Conservation (phyloP, 2,797 vertebrate species). For the Hapalemur alaotrensis region DNA sequence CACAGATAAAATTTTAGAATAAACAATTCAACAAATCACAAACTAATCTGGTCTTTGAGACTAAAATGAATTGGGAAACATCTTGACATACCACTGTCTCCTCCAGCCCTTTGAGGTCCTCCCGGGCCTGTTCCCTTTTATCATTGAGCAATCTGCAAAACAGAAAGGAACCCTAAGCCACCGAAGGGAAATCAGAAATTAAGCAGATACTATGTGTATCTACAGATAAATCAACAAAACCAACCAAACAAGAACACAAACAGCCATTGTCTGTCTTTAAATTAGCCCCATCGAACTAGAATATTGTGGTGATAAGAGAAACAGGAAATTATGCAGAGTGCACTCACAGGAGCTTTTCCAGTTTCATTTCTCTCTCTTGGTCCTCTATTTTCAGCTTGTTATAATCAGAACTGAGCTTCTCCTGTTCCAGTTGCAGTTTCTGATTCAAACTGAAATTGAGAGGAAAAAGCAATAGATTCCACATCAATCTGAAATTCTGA, state of each 20-base stretch:
- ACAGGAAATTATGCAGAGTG: background rate
- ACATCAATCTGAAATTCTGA: slow-evolving; percentile 48
- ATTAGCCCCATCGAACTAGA: background rate
- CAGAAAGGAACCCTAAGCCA: background rate
- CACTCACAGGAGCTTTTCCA: slow-evolving; percentile 94
- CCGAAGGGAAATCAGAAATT: background rate
- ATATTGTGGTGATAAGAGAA: background rate
- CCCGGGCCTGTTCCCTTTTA: slow-evolving; percentile 93
- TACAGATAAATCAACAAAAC: background rate
- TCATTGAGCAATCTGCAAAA: slow-evolving; percentile 91
- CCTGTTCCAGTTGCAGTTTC: slow-evolving; percentile 93
- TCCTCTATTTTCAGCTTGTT: slow-evolving; percentile 93
- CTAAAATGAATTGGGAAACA: background rate
- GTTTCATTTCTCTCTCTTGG: slow-evolving; percentile 91
- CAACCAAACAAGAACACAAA: background rate
- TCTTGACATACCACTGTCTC: slow-evolving; percentile 93
- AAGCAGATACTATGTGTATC: background rate
- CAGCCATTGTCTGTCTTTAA: background rate
- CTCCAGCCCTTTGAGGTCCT: slow-evolving; percentile 96
- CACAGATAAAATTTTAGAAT: background rate
- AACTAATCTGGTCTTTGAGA: background rate
- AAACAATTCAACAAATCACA: slow-evolving; percentile 12
- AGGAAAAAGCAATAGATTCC: slow-evolving; percentile 50
- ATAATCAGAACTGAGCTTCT: slow-evolving; percentile 92
- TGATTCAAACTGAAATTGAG: slow-evolving; percentile 89